phyloP scores from a whole-genome alignment of 2,113 vertebrate genomes.

The Panthera tigris region DNA sequence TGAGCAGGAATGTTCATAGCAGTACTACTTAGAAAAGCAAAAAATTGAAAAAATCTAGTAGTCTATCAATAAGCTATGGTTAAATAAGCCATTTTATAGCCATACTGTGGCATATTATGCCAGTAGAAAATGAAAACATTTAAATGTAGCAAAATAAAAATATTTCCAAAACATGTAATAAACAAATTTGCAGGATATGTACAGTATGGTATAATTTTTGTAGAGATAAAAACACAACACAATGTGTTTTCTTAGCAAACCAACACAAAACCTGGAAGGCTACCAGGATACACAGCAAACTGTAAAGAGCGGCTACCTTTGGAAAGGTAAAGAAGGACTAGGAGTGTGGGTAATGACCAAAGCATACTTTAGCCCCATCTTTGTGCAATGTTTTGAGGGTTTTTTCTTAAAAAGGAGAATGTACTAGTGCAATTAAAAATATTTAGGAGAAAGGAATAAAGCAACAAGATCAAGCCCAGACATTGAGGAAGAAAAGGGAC shows the following conservation, averaged over 20 bases:
- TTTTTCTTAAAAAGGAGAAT: not conserved
- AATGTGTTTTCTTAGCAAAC: not conserved
- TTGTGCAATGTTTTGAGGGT: not conserved
- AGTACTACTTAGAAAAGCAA: constrained; percentile 17
- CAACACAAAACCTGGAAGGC: not conserved
- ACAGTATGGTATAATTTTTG: constrained; percentile 5
- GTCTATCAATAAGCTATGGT: constrained; percentile 12
- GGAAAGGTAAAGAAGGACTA: not conserved
- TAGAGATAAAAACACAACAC: constrained; percentile 37
- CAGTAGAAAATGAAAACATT: not conserved
- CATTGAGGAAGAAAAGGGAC: not conserved
- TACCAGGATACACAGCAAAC: constrained; percentile 25
- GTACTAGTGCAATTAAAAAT: constrained; percentile 4
- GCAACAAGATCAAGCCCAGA: not conserved
- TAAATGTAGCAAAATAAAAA: constrained; percentile 37
- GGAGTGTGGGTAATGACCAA: constrained; percentile 12
- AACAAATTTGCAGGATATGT: not conserved
- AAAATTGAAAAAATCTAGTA: not conserved
- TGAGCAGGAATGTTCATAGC: not conserved
- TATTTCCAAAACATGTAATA: constrained; percentile 27
- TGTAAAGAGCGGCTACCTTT: not conserved
- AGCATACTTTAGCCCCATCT: not conserved
- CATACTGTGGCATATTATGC: not conserved
- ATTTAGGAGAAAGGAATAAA: not conserved
- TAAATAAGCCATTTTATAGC: constrained; percentile 19